A percentile compares a stretch with the other conserved stretches of the same genome.
These are phyloP conservation scores for Phocides pigmalion DNA, from an alignment of 1,140 invertebrate genomes.

Conservation along the genomic window DNA sequence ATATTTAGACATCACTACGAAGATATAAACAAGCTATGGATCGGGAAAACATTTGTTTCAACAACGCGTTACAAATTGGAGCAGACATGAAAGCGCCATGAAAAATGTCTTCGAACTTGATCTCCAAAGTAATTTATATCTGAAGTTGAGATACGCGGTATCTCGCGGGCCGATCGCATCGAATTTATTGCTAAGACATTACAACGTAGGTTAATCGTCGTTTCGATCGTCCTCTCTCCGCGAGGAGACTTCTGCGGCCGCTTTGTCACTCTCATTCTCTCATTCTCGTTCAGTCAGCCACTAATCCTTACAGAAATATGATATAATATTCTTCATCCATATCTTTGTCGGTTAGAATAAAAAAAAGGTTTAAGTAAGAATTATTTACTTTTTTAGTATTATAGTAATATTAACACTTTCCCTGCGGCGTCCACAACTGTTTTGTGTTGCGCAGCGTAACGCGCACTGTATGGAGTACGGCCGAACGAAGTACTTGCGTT, in stretches of 20 bases:
- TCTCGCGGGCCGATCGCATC: constrained; percentile 15
- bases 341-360: too few relatives aligned
- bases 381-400: too few relatives aligned
- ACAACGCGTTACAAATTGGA: constrained; percentile 1
- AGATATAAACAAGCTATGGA: too few relatives aligned
- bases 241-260: constrained; percentile 1
- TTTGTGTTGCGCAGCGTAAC: too few relatives aligned
- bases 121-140: constrained; percentile 25
- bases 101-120: constrained; percentile 8
- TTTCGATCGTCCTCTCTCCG: constrained; percentile 11
- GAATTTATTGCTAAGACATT: constrained; percentile 31
- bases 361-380: too few relatives aligned
- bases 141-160: constrained; percentile 21
- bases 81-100: constrained; percentile 8
- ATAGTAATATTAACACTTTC: too few relatives aligned
- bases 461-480: too few relatives aligned
- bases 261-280: constrained; percentile 16
- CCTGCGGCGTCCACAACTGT: too few relatives aligned
- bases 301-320: not conserved
- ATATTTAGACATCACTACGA: too few relatives aligned
- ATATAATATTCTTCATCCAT: too few relatives aligned
- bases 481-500: too few relatives aligned
- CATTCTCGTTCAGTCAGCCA: constrained; percentile 12
- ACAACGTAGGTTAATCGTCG: constrained; percentile 23
- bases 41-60: not conserved